Conservation (phyloP, 2,113 vertebrate genomes). For the Halcyon malimbica region DNA sequence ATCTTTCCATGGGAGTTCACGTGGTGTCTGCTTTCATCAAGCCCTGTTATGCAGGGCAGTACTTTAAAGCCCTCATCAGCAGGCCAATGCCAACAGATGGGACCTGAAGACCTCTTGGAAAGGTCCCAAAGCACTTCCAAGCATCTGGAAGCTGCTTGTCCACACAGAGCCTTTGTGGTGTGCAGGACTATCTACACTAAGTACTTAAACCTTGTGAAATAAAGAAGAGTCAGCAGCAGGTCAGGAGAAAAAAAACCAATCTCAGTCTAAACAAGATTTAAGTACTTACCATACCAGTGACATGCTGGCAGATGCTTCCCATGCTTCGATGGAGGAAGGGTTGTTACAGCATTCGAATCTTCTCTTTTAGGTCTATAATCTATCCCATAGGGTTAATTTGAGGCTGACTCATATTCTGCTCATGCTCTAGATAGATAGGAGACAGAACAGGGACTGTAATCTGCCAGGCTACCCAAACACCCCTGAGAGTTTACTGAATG, state of each 20-base stretch:
- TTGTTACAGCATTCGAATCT: neutral
- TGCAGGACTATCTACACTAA: neutral
- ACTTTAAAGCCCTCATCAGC: neutral
- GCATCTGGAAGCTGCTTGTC: neutral
- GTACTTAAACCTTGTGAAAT: neutral
- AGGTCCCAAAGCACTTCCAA: neutral
- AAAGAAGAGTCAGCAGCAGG: neutral
- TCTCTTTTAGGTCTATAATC: neutral
- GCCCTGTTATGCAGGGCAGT: accelerated
- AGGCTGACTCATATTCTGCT: neutral
- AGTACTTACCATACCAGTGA: neutral
- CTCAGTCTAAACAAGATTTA: neutral
- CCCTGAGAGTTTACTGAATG: neutral
- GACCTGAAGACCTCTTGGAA: neutral
- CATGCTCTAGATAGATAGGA: neutral
- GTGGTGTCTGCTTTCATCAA: neutral
- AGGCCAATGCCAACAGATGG: neutral
- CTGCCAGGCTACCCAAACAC: neutral
- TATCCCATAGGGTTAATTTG: neutral
- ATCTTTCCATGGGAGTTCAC: neutral
- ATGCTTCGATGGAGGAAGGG: neutral
- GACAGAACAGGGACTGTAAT: neutral
- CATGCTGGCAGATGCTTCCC: neutral
- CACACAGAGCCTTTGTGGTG: neutral
- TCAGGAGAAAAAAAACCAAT: neutral